A percentile compares a stretch with the other conserved stretches of the same genome.
These are phyloP conservation scores for Okamejei kenojei DNA, from an alignment of 2,797 vertebrate genomes.

Conservation along the genomic window DNA sequence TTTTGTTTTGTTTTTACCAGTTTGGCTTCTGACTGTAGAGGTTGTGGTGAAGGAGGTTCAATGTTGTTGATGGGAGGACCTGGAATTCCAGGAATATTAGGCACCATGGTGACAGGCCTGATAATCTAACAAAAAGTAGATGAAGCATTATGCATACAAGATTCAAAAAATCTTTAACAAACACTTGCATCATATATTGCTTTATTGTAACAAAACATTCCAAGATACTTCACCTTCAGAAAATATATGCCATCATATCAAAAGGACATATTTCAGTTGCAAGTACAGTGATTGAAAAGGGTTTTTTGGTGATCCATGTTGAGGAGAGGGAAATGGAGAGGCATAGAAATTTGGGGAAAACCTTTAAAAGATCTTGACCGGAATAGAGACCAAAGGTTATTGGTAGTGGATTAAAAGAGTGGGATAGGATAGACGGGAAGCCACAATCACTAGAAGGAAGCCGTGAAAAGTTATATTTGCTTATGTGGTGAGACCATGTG, in stretches of 20 bases:
- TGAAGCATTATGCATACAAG: neutral
- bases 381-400: neutral
- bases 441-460: too few relatives aligned
- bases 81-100: constrained; percentile 93
- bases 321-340: neutral
- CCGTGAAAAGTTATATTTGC: neutral
- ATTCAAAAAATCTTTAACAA: neutral
- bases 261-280: neutral
- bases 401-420: neutral
- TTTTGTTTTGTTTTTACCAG: constrained; percentile 67
- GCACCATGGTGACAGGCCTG: constrained; percentile 98
- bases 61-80: constrained; percentile 66
- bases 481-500: neutral
- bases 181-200: neutral
- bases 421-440: neutral
- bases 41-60: constrained; percentile 66
- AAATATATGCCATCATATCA: neutral
- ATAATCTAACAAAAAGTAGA: constrained; percentile 74
- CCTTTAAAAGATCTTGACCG: neutral
- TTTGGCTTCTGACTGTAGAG: constrained; percentile 92
- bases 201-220: neutral
- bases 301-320: neutral
- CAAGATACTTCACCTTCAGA: neutral
- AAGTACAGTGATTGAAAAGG: neutral
- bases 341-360: neutral